Conservation (phyloP, 2,113 vertebrate species). For the Todiramphus chloris region DNA sequence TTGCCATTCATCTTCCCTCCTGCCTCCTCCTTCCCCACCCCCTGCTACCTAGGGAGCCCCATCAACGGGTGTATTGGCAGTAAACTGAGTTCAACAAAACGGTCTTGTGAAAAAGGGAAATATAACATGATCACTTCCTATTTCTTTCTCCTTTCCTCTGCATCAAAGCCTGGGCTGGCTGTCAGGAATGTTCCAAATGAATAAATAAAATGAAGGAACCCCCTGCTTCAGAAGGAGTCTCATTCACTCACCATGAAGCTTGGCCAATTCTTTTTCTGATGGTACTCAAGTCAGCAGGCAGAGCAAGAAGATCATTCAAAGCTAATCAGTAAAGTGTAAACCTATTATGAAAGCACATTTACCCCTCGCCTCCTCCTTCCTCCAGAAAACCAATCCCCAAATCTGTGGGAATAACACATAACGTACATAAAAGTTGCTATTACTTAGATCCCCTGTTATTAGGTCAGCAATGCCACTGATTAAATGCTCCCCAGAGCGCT, state of each 20-base stretch:
- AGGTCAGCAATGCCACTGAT: constrained; percentile 20
- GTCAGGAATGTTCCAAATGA: constrained; percentile 36
- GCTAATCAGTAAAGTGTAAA: constrained; percentile 64
- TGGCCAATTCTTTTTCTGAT: constrained; percentile 22
- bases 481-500: constrained; percentile 13
- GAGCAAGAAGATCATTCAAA: constrained; percentile 56
- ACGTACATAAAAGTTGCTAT: constrained; percentile 4
- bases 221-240: neutral
- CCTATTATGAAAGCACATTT: constrained; percentile 59
- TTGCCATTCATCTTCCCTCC: constrained; percentile 1
- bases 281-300: constrained; percentile 44
- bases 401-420: constrained; percentile 14
- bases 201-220: neutral
- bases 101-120: constrained; percentile 23
- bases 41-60: neutral
- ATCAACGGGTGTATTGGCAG: neutral
- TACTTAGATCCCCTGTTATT: constrained; percentile 36
- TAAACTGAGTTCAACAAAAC: constrained; percentile 24
- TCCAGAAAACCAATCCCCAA: constrained; percentile 26
- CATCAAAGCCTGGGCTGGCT: constrained; percentile 33
- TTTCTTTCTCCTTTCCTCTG: constrained; percentile 17
- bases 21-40: neutral
- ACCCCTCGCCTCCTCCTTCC: neutral
- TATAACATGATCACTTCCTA: constrained; percentile 3
- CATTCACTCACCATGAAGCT: constrained; percentile 43